These are phyloP conservation scores for Gymnothorax javanicus DNA, from an alignment of 2,797 vertebrate genomes.

Conservation along the genomic window DNA sequence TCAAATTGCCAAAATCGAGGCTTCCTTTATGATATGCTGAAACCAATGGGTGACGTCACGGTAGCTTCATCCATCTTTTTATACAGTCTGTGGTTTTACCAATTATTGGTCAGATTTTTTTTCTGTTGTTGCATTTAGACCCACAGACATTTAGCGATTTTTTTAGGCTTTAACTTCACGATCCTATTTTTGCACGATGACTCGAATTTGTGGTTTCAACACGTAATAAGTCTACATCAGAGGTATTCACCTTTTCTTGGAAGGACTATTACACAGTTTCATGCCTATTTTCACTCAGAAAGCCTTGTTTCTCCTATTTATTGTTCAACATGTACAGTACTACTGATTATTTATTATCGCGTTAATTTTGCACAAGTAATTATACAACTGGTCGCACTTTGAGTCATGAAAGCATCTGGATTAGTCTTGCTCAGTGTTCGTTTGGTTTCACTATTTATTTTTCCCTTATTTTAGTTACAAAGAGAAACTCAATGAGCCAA, in stretches of 20 bases:
- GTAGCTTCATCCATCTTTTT: no score
- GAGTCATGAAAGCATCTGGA: conserved; percentile 79
- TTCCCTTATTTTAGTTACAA: conserved; percentile 7
- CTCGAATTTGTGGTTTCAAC: conserved; percentile 34
- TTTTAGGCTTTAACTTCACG: conserved; percentile 37
- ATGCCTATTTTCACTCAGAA: conserved; percentile 90
- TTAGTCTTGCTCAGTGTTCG: conserved; percentile 75
- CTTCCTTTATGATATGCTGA: no score
- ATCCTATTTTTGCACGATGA: conserved; percentile 38
- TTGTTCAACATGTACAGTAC: conserved; percentile 75
- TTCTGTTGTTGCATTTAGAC: no score
- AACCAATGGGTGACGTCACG: no score
- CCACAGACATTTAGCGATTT: no score
- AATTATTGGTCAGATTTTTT: no score
- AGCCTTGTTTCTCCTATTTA: conserved; percentile 90
- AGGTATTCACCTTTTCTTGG: no score
- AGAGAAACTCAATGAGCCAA: conserved; percentile 83
- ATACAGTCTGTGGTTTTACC: no score
- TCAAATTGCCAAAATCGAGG: no score
- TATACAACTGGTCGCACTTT: conserved; percentile 87
- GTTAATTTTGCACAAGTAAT: conserved; percentile 90
- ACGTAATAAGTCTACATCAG: conserved; percentile 21
- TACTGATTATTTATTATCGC: conserved; percentile 70
- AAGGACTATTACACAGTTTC: conserved; percentile 91
- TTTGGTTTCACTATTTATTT: conserved; percentile 31